Conservation (phyloP, 2,888 invertebrate genomes). For the Amitus sp. region DNA sequence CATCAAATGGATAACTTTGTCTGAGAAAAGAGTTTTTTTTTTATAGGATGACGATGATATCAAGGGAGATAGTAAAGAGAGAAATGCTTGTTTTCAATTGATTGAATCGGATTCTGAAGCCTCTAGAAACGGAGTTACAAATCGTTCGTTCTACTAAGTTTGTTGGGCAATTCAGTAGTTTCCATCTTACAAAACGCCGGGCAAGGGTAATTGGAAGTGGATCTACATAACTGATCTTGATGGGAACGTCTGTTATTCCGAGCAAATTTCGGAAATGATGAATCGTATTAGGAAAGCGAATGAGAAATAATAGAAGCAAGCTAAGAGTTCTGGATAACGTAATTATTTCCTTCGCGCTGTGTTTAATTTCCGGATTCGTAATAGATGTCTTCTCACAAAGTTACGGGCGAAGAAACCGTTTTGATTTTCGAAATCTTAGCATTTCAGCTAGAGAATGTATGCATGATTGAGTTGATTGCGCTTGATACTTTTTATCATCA, state of each 20-base stretch:
- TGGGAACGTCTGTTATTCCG: conserved; percentile 40
- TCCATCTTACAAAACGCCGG: conserved; percentile 11
- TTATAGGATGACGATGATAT: too few species aligned
- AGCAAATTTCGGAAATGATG: conserved; percentile 51
- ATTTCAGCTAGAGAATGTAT: neutral
- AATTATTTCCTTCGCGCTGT: conserved; percentile 44
- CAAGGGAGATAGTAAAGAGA: too few species aligned
- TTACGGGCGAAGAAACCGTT: conserved; percentile 17
- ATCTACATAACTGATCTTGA: conserved; percentile 30
- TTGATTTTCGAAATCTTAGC: conserved; percentile 8
- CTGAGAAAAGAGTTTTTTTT: too few species aligned
- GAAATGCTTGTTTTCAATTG: too few species aligned
- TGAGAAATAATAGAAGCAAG: conserved; percentile 19
- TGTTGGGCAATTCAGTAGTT: neutral
- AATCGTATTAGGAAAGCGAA: conserved; percentile 33
- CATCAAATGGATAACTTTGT: too few species aligned
- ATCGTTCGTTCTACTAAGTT: neutral
- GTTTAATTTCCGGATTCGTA: conserved; percentile 56
- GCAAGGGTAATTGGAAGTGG: conserved; percentile 22
- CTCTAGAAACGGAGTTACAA: too few species aligned
- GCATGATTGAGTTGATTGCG: neutral
- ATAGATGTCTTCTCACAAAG: conserved; percentile 39
- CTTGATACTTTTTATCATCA: conserved; percentile 28
- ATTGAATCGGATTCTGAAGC: too few species aligned
- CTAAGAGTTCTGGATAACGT: conserved; percentile 30